Percentiles rank a stretch among this genome's conserved stretches.
Evolutionary conservation across 2,113 vertebrate genomes (phyloP).

Genomic region (Origma solitaria): DNA sequence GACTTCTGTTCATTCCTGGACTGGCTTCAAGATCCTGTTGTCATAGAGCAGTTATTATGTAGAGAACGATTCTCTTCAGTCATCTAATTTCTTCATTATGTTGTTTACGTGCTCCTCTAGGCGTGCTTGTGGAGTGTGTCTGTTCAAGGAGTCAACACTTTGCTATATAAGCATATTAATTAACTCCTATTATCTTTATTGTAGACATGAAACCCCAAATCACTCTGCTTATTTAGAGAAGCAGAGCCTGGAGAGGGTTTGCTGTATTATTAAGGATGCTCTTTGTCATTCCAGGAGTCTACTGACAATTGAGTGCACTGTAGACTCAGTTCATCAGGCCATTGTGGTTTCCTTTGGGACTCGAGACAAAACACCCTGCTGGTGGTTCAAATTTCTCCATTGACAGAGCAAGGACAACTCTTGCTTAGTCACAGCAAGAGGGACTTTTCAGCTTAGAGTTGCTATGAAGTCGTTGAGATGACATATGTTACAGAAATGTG

Average conservation of each 20-base stretch:
- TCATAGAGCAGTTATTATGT: neutral
- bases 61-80: neutral
- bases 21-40: neutral
- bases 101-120: neutral
- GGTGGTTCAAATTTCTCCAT: neutral
- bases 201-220: neutral
- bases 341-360: neutral
- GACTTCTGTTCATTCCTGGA: neutral
- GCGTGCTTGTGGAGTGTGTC: rapidly evolving
- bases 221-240: neutral
- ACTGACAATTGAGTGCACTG: neutral
- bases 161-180: neutral
- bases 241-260: neutral
- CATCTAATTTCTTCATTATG: neutral
- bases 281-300: neutral
- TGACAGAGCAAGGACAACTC: neutral
- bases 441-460: neutral
- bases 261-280: neutral
- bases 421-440: neutral
- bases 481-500: neutral
- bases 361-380: neutral
- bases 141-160: neutral
- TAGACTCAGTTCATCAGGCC: neutral
- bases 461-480: neutral
- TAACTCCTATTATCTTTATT: neutral